Conservation (phyloP, 2,888 invertebrate species). For the Microchrysa polita region DNA sequence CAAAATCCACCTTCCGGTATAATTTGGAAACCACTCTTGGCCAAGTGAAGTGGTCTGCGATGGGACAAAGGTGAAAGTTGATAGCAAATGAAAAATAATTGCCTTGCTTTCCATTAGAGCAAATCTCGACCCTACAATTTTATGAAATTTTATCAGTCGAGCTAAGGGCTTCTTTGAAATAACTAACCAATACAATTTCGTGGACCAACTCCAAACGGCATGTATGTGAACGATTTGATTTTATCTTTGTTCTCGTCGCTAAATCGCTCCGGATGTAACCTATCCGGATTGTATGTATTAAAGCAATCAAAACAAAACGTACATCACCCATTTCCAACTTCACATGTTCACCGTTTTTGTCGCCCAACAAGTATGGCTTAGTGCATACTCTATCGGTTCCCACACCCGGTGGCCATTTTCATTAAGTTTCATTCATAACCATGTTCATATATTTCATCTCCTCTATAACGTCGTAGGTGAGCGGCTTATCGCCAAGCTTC, state of each 20-base stretch:
- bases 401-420: slow-evolving; percentile 67
- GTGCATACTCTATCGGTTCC: slow-evolving; percentile 66
- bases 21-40: slow-evolving; percentile 55
- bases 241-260: slow-evolving; percentile 67
- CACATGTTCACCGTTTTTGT: slow-evolving; percentile 54
- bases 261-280: slow-evolving; percentile 70
- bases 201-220: slow-evolving; percentile 70
- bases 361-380: slow-evolving; percentile 64
- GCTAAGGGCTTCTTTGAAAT: background rate
- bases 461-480: slow-evolving; percentile 68
- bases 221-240: slow-evolving; percentile 63
- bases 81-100: slow-evolving; percentile 55
- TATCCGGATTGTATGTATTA: slow-evolving; percentile 64
- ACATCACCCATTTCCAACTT: slow-evolving; percentile 58
- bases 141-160: background rate
- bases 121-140: slow-evolving; percentile 54
- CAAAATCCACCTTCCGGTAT: slow-evolving; percentile 55
- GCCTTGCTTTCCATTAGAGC: slow-evolving; percentile 53
- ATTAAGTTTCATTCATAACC: slow-evolving; percentile 66
- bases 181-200: slow-evolving; percentile 69
- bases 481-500: slow-evolving; percentile 63
- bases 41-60: slow-evolving; percentile 54
- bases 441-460: slow-evolving; percentile 71
- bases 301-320: slow-evolving; percentile 62
- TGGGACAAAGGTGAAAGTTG: slow-evolving; percentile 53